Conservation (phyloP, 2,113 vertebrate species). For the Triplophysa tibetana region DNA sequence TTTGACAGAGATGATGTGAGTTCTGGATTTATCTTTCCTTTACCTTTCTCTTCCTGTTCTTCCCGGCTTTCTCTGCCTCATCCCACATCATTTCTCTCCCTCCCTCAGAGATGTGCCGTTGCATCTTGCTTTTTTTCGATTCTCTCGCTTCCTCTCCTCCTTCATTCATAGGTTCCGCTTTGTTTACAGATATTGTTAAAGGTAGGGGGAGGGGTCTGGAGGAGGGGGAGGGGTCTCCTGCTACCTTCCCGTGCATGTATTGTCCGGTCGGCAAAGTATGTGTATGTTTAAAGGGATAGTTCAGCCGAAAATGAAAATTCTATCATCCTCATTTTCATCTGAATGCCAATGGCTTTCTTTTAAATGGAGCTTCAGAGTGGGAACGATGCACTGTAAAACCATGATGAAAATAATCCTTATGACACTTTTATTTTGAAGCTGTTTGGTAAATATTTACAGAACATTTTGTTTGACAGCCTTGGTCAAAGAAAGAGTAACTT, state of each 20-base stretch:
- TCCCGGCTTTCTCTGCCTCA: slow-evolving; percentile 6
- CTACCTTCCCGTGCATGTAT: slow-evolving; percentile 42
- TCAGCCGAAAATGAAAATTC: background rate
- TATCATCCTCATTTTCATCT: background rate
- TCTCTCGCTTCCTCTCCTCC: slow-evolving; percentile 30
- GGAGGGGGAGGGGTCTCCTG: slow-evolving; percentile 44
- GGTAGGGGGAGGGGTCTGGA: slow-evolving; percentile 22
- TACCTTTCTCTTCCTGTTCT: slow-evolving; percentile 25
- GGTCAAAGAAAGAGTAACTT: too few species aligned
- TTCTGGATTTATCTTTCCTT: slow-evolving; percentile 51
- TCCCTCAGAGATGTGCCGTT: slow-evolving; percentile 44
- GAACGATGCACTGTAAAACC: too few species aligned
- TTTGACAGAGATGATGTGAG: slow-evolving; percentile 80
- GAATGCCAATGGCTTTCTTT: too few species aligned
- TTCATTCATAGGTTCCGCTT: slow-evolving; percentile 70
- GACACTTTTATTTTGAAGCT: too few species aligned
- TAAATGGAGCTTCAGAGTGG: too few species aligned
- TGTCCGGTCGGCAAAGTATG: background rate
- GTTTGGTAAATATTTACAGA: too few species aligned
- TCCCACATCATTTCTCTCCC: slow-evolving; percentile 52
- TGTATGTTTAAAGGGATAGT: slow-evolving; percentile 40
- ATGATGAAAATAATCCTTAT: too few species aligned
- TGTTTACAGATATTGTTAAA: slow-evolving; percentile 64
- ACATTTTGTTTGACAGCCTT: too few species aligned
- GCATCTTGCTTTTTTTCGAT: slow-evolving; percentile 45